Conservation (phyloP, 1,140 invertebrate species). For the Penaeus indicus region DNA sequence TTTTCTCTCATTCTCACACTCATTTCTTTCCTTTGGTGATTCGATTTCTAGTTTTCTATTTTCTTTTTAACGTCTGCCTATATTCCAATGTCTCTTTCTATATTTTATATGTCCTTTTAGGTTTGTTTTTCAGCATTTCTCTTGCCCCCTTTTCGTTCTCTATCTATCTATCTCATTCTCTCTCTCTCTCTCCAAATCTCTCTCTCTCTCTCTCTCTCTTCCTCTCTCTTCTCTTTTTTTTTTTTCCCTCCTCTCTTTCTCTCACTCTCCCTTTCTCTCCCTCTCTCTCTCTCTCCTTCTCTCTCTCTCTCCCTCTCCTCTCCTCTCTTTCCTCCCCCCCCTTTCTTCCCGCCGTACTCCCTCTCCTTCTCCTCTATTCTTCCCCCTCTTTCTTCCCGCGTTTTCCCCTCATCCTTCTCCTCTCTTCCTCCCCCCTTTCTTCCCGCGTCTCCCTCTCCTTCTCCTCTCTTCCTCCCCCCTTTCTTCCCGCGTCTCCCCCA, state of each 20-base stretch:
- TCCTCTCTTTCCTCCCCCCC: background rate
- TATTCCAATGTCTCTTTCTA: background rate
- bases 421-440: too few relatives aligned
- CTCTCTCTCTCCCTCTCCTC: background rate
- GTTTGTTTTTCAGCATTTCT: slow-evolving; percentile 8
- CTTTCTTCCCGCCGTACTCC: background rate
- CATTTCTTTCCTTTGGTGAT: background rate
- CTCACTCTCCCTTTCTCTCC: background rate
- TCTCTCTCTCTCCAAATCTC: too few relatives aligned
- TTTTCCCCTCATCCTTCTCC: too few relatives aligned
- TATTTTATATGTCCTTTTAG: background rate
- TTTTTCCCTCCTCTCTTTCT: background rate
- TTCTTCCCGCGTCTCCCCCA: background rate
- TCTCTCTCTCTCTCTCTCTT: background rate
- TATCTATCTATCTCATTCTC: too few relatives aligned
- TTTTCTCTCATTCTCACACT: background rate
- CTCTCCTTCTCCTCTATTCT: background rate
- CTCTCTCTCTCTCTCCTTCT: background rate
- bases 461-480: background rate
- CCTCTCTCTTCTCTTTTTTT: background rate
- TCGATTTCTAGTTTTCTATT: background rate
- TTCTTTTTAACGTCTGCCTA: background rate
- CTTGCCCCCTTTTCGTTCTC: background rate
- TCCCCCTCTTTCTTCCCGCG: too few relatives aligned
- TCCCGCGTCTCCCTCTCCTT: too few relatives aligned